A percentile compares a stretch with the other conserved stretches of the same genome.
Evolutionary conservation across 1,140 invertebrate genomes (phyloP).

Genomic region (Octopus bimaculoides): DNA sequence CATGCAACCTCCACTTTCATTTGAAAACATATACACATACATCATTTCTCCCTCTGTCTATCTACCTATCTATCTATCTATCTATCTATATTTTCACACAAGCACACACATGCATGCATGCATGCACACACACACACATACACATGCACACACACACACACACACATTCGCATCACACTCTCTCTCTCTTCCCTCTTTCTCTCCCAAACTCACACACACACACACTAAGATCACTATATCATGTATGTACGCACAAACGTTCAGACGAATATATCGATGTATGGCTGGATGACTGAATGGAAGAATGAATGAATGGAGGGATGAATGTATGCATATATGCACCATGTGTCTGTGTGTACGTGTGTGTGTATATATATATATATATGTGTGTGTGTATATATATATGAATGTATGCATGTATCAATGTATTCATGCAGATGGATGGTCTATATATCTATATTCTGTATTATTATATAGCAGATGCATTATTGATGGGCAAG

Average conservation of each 20-base stretch:
- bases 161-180: not conserved
- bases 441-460: too few relatives aligned
- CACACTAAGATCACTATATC: not conserved
- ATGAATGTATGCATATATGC: not conserved
- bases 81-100: not conserved
- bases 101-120: not conserved
- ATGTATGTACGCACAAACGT: not conserved
- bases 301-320: not conserved
- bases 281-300: not conserved
- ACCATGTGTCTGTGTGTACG: not conserved
- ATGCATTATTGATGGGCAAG: too few relatives aligned
- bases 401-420: too few relatives aligned
- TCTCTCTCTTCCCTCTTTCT: not conserved
- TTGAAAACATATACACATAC: too few relatives aligned
- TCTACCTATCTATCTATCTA: too few relatives aligned
- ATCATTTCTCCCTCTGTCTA: too few relatives aligned
- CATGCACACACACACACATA: not conserved
- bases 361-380: not conserved
- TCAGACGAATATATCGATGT: not conserved
- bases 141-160: not conserved
- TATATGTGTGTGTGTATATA: too few relatives aligned
- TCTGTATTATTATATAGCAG: too few relatives aligned
- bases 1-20: too few relatives aligned
- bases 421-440: too few relatives aligned
- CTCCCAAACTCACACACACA: not conserved